These are phyloP conservation scores for Drosophila recens DNA, from an alignment of 2,888 invertebrate genomes.

Conservation along the genomic window DNA sequence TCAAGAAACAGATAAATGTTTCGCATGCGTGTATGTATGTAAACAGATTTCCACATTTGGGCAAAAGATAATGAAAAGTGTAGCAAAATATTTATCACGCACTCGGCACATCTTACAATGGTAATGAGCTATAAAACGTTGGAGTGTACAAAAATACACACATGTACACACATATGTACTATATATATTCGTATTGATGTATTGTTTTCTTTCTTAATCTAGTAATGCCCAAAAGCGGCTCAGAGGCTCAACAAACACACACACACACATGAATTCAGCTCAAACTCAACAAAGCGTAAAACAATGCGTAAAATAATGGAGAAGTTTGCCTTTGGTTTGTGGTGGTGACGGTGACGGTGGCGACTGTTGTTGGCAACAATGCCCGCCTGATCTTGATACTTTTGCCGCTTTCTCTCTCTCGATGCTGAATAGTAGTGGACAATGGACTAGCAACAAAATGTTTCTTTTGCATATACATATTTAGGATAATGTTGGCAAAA, in stretches of 20 bases:
- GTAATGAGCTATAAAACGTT: conserved; percentile 78
- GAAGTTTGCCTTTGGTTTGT: conserved; percentile 50
- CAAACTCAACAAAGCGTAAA: conserved; percentile 35
- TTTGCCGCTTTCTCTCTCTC: conserved; percentile 23
- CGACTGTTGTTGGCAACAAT: conserved; percentile 42
- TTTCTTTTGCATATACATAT: conserved; percentile 63
- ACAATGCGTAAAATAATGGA: conserved; percentile 29
- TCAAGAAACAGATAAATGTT: conserved; percentile 33
- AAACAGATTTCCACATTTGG: conserved; percentile 24
- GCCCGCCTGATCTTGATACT: conserved; percentile 53
- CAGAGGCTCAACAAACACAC: conserved; percentile 49
- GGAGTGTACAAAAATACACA: conserved; percentile 23
- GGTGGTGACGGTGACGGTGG: conserved; percentile 27
- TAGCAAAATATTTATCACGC: conserved; percentile 82
- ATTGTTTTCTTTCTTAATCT: conserved; percentile 75
- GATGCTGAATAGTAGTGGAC: background rate
- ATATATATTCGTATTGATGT: conserved; percentile 18
- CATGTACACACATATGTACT: conserved; percentile 17
- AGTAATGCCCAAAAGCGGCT: conserved; percentile 82
- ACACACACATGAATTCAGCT: background rate
- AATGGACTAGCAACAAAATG: conserved; percentile 12
- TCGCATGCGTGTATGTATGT: background rate
- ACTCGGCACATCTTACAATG: conserved; percentile 75
- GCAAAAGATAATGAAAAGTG: conserved; percentile 59
- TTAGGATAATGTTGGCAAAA: conserved; percentile 73